Evolutionary conservation across 2,888 invertebrate species (phyloP).

Genomic region (Tortricodes alternella): DNA sequence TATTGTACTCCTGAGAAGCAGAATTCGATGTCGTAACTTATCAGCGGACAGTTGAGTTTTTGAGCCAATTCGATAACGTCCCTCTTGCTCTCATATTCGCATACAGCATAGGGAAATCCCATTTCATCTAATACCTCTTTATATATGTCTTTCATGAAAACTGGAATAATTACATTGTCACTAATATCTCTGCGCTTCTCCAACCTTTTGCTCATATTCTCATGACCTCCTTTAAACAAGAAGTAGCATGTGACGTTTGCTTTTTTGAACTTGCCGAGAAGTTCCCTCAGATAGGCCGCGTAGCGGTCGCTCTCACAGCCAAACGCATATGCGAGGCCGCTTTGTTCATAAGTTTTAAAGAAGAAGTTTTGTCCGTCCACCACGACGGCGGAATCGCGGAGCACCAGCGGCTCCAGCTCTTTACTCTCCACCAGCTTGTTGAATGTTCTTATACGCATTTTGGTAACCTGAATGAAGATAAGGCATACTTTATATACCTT

Average conservation of each 20-base stretch:
- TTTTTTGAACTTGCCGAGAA: conserved; percentile 42
- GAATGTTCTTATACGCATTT: conserved; percentile 8
- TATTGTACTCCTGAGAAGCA: conserved; percentile 46
- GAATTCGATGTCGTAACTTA: conserved; percentile 47
- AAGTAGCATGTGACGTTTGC: conserved; percentile 49
- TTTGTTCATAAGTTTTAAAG: conserved; percentile 38
- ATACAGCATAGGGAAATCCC: conserved; percentile 42
- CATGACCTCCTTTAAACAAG: conserved; percentile 51
- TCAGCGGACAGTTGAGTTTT: conserved; percentile 45
- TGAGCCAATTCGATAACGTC: conserved; percentile 49
- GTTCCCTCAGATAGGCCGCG: conserved; percentile 39
- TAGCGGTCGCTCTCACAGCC: conserved; percentile 49
- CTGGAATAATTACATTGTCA: conserved; percentile 31
- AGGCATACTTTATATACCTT: too few relatives aligned
- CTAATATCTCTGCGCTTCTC: not conserved
- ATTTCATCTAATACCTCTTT: conserved; percentile 48
- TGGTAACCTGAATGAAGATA: too few relatives aligned
- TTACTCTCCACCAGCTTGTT: conserved; percentile 1
- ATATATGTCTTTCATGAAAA: conserved; percentile 41
- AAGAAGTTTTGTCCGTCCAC: conserved; percentile 52
- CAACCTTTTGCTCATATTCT: conserved; percentile 34
- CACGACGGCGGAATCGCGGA: conserved; percentile 45
- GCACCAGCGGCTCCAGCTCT: conserved; percentile 1
- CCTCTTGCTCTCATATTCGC: conserved; percentile 42
- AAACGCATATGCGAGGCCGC: conserved; percentile 34